Conservation (phyloP, 2,797 vertebrate genomes). For the Lacerta agilis region DNA sequence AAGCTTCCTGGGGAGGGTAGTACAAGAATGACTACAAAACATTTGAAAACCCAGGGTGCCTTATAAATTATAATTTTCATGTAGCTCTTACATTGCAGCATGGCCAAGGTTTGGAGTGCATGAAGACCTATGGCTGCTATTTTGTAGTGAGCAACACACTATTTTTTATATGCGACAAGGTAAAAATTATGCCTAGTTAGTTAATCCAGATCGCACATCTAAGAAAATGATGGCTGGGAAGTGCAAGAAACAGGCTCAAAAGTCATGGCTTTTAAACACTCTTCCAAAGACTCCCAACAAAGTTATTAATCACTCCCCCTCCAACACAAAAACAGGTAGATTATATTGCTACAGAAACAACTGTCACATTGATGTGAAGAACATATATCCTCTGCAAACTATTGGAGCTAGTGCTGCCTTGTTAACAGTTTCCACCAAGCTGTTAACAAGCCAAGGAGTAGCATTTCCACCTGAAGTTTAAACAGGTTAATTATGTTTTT, state of each 20-base stretch:
- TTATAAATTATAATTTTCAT: not conserved
- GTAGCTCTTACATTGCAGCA: not conserved
- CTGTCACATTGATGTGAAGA: conserved; percentile 2
- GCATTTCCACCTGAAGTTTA: conserved; percentile 63
- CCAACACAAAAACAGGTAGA: not conserved
- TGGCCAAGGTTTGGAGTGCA: not conserved
- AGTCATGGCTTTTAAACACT: not conserved
- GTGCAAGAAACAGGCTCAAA: not conserved
- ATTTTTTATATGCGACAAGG: not conserved
- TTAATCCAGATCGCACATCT: not conserved
- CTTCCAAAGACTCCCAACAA: not conserved
- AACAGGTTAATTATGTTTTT: conserved; percentile 71
- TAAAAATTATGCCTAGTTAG: not conserved
- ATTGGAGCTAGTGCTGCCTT: conserved; percentile 6
- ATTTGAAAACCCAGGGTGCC: not conserved
- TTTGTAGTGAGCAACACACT: not conserved
- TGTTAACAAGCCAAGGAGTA: conserved; percentile 69
- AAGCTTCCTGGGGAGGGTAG: not conserved
- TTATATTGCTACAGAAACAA: not conserved
- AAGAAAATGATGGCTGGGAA: not conserved
- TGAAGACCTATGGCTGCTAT: not conserved
- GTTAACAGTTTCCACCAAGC: conserved; percentile 63
- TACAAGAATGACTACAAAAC: not conserved
- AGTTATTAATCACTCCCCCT: not conserved
- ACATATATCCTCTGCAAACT: conserved; percentile 1